phyloP scores from a whole-genome alignment of 35 echinoderm and acorn worm genomes.

The Patiria miniata region DNA sequence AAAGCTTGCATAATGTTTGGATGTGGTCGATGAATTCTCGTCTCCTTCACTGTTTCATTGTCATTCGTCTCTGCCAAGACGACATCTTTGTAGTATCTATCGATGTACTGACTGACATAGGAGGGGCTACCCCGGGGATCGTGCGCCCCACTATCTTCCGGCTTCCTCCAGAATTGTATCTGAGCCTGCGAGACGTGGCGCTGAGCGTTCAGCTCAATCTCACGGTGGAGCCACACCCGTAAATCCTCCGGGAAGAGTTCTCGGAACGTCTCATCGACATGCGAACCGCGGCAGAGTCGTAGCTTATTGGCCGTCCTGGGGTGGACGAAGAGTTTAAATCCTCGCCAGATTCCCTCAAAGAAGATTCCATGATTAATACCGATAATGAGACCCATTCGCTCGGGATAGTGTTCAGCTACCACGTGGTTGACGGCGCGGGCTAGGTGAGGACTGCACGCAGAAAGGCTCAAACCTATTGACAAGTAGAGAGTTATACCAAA shows the following conservation, averaged over 20 bases:
- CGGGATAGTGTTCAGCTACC: slow-evolving; percentile 38
- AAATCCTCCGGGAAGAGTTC: slow-evolving; percentile 36
- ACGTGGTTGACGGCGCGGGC: slow-evolving; percentile 16
- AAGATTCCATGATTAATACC: slow-evolving; percentile 35
- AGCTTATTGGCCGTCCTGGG: slow-evolving; percentile 29
- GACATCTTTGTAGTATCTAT: slow-evolving; percentile 34
- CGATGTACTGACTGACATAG: slow-evolving; percentile 46
- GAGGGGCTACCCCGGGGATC: slow-evolving; percentile 42
- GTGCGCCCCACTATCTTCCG: slow-evolving; percentile 18
- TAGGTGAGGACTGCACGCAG: slow-evolving; percentile 26
- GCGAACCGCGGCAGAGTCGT: slow-evolving; percentile 2
- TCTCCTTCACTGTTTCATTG: not conserved
- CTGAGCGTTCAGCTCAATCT: slow-evolving; percentile 27
- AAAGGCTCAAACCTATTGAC: slow-evolving; percentile 24
- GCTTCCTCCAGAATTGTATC: slow-evolving; percentile 46
- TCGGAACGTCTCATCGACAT: slow-evolving; percentile 10
- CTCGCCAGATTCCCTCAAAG: slow-evolving; percentile 37
- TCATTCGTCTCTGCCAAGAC: not conserved
- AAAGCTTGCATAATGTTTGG: slow-evolving; percentile 37
- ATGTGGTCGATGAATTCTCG: slow-evolving; percentile 38
- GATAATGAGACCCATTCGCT: slow-evolving; percentile 34
- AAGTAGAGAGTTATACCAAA: not conserved
- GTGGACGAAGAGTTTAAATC: slow-evolving; percentile 27
- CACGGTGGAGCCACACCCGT: slow-evolving; percentile 12
- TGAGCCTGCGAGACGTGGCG: slow-evolving; percentile 11